Conservation (phyloP, 2,797 vertebrate genomes). For the Corythornis leucogaster region DNA sequence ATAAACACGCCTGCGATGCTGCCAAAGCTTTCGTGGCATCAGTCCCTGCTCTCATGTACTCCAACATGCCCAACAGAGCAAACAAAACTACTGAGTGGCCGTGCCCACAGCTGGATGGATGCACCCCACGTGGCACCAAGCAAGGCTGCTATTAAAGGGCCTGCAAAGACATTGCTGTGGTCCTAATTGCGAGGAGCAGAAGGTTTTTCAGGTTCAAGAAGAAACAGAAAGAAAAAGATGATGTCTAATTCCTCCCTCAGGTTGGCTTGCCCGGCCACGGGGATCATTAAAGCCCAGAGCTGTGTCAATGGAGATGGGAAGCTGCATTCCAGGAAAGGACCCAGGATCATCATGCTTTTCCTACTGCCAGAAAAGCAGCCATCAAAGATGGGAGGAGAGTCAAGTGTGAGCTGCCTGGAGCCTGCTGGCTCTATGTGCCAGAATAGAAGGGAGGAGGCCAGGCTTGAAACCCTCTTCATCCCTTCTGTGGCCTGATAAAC, state of each 20-base stretch:
- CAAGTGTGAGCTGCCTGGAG: neutral
- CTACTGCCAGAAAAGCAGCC: neutral
- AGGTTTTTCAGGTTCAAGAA: neutral
- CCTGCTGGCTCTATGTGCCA: neutral
- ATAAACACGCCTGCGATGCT: neutral
- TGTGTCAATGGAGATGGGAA: neutral
- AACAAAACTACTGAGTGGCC: neutral
- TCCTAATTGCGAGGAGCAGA: neutral
- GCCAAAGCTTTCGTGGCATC: slow-evolving; percentile 12
- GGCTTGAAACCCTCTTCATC: neutral
- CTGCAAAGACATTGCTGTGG: neutral
- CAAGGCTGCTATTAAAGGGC: neutral
- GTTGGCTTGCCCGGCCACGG: neutral
- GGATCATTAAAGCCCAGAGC: neutral
- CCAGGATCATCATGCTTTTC: neutral
- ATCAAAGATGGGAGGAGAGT: neutral
- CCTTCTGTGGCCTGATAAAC: neutral
- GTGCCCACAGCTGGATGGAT: neutral
- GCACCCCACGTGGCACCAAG: neutral
- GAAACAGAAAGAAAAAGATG: neutral
- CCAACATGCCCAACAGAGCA: neutral
- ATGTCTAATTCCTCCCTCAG: neutral
- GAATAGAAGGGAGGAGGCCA: neutral
- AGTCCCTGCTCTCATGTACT: neutral
- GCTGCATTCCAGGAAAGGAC: neutral